Evolutionary conservation across 1,140 invertebrate genomes (phyloP).

Genomic region (Bradysia coprophila): DNA sequence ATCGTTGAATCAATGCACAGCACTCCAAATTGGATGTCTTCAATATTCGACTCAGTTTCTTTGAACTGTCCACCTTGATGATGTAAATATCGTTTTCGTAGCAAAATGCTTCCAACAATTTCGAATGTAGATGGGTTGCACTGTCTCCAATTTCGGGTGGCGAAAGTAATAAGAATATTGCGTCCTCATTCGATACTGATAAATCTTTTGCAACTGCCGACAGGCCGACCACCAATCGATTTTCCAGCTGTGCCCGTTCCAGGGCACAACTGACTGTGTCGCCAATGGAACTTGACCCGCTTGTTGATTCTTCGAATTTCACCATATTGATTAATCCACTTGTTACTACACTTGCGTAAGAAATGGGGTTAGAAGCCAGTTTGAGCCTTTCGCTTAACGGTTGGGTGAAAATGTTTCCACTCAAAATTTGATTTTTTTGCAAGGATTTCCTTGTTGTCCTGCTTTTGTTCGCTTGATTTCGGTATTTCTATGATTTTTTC

Average conservation of each 20-base stretch:
- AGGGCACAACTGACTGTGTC: constrained; percentile 33
- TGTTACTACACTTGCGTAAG: not conserved
- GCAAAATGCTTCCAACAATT: constrained; percentile 44
- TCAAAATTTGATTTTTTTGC: too few species aligned
- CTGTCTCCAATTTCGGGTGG: constrained; percentile 36
- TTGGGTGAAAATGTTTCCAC: too few species aligned
- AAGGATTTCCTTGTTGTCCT: too few species aligned
- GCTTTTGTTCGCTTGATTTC: too few species aligned
- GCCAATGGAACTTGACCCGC: constrained; percentile 18
- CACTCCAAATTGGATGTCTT: constrained; percentile 24
- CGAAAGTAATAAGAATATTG: constrained; percentile 39
- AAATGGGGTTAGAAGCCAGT: not conserved
- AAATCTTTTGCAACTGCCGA: constrained; percentile 36
- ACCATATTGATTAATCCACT: not conserved
- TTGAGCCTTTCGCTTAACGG: too few species aligned
- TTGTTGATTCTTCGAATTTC: not conserved
- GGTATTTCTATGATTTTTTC: too few species aligned
- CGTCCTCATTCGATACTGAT: constrained; percentile 33
- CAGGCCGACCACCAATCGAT: constrained; percentile 37
- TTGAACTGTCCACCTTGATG: constrained; percentile 37
- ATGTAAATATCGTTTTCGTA: constrained; percentile 48
- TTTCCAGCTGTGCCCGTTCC: constrained; percentile 32
- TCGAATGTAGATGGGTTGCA: constrained; percentile 45
- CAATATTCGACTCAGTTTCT: constrained; percentile 29
- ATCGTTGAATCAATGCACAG: constrained; percentile 32